Evolutionary conservation across 2,113 vertebrate genomes (phyloP).

Genomic region (Conger conger): DNA sequence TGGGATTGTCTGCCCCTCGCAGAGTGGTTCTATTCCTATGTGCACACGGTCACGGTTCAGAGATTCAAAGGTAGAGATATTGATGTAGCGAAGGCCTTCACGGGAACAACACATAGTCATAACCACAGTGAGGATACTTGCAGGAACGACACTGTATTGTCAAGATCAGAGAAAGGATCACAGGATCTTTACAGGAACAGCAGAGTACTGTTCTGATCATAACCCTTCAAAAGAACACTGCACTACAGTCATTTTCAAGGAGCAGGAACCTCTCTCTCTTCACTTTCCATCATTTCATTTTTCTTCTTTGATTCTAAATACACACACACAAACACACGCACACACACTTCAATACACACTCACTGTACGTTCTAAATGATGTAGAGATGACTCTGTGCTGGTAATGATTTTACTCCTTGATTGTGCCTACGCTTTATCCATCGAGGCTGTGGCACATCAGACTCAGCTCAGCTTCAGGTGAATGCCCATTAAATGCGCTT

Average conservation of each 20-base stretch:
- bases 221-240: not conserved
- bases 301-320: not conserved
- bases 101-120: not conserved
- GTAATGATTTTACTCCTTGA: not conserved
- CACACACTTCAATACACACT: too few species aligned
- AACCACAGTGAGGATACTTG: not conserved
- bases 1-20: not conserved
- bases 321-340: not conserved
- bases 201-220: too few species aligned
- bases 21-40: not conserved
- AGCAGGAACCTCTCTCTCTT: not conserved
- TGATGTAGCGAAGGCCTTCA: not conserved
- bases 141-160: not conserved
- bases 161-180: not conserved
- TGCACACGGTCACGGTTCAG: not conserved
- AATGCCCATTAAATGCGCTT: conserved; percentile 13
- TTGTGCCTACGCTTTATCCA: not conserved
- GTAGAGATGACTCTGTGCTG: not conserved
- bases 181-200: too few species aligned
- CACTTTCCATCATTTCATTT: not conserved
- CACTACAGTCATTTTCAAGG: not conserved
- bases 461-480: not conserved
- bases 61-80: not conserved
- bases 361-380: not conserved
- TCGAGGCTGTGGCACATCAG: not conserved